Percentiles rank a stretch among this genome's conserved stretches.
phyloP scores from a whole-genome alignment of 30 jellyfish, hydroid and myxozoan species.

The Aurelia aurita complex sp. Pacific region DNA sequence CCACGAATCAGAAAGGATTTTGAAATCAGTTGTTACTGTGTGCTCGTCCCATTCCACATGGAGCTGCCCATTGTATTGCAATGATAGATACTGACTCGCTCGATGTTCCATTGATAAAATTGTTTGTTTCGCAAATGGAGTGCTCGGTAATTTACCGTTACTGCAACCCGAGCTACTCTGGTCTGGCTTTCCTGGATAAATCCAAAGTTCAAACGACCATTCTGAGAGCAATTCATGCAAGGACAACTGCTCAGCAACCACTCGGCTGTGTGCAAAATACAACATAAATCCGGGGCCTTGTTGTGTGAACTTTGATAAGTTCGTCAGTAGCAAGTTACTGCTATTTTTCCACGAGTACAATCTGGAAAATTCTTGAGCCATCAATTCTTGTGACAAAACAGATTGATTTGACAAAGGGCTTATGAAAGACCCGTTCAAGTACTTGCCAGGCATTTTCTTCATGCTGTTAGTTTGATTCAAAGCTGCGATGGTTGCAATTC shows the following conservation, averaged over 20 bases:
- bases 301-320: constrained; percentile 17
- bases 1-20: constrained; percentile 29
- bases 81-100: constrained; percentile 20
- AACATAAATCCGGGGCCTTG: constrained; percentile 75
- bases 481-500: constrained; percentile 14
- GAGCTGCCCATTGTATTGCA: constrained; percentile 27
- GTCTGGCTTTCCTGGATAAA: constrained; percentile 33
- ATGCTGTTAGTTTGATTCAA: neutral
- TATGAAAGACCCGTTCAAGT: constrained; percentile 33
- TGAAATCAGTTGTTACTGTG: constrained; percentile 6
- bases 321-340: constrained; percentile 18
- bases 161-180: constrained; percentile 6
- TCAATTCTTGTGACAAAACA: constrained; percentile 16
- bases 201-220: constrained; percentile 69
- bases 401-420: neutral
- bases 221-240: constrained; percentile 14
- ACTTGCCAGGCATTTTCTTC: constrained; percentile 13
- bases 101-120: constrained; percentile 52
- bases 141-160: neutral
- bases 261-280: constrained; percentile 40
- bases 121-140: constrained; percentile 15
- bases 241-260: constrained; percentile 13
- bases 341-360: constrained; percentile 31
- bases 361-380: constrained; percentile 21
- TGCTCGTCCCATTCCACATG: constrained; percentile 51